Evolutionary conservation across 2,113 vertebrate genomes (phyloP).

Genomic region (Motacilla alba): DNA sequence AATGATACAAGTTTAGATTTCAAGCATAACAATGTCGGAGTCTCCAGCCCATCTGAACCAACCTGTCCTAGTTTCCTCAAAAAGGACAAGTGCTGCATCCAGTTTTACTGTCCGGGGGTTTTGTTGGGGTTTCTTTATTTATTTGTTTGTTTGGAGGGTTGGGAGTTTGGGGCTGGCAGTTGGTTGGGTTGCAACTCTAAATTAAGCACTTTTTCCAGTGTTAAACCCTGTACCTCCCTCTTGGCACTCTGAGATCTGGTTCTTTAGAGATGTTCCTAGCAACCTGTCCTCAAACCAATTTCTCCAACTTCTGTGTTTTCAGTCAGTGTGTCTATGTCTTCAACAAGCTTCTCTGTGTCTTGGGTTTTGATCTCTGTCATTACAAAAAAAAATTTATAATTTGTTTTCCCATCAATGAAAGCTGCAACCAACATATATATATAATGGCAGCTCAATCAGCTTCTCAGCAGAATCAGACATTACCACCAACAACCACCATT

Average conservation of each 20-base stretch:
- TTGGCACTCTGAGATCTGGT: not conserved
- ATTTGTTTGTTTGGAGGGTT: not conserved
- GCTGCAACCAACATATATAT: not conserved
- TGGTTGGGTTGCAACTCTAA: not conserved
- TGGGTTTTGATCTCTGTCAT: not conserved
- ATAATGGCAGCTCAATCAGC: not conserved
- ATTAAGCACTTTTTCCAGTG: not conserved
- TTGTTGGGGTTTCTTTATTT: not conserved
- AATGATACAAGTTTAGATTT: not conserved
- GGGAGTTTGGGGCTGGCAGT: accelerated
- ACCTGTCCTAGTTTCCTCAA: not conserved
- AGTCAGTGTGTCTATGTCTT: not conserved
- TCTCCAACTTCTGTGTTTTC: not conserved
- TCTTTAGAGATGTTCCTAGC: not conserved
- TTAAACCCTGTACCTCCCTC: not conserved
- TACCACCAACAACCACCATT: not conserved
- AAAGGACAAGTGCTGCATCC: not conserved
- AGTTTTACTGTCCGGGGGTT: not conserved
- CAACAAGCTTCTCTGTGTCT: not conserved
- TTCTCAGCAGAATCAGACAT: not conserved
- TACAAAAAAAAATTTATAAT: not conserved
- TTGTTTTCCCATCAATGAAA: not conserved
- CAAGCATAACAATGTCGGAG: not conserved
- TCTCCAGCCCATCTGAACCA: not conserved
- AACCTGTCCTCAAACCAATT: not conserved